Evolutionary conservation across 2,113 vertebrate species (phyloP).

Genomic region (Mustela nigripes): DNA sequence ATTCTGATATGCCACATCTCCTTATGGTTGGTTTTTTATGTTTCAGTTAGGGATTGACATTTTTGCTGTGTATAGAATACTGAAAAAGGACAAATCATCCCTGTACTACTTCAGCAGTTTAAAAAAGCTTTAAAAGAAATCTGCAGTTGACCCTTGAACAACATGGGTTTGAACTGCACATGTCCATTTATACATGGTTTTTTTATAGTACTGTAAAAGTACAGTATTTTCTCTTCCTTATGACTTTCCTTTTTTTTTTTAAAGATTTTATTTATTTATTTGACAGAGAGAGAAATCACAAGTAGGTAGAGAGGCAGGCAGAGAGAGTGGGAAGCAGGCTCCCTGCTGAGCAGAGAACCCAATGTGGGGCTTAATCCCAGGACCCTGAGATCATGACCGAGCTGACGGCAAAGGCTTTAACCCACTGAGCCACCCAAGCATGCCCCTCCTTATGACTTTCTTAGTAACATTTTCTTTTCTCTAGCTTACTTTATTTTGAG

Average conservation of each 20-base stretch:
- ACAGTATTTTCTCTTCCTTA: too few relatives aligned
- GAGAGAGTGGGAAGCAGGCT: too few relatives aligned
- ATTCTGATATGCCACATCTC: background rate
- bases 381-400: too few relatives aligned
- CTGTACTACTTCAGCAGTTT: background rate
- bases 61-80: background rate
- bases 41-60: background rate
- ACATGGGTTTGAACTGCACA: background rate
- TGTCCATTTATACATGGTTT: background rate
- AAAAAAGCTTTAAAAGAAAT: constrained; percentile 18
- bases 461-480: background rate
- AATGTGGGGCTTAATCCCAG: too few relatives aligned
- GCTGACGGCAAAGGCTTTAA: too few relatives aligned
- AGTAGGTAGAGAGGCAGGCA: too few relatives aligned
- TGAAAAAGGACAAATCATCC: background rate
- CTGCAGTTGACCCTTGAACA: background rate
- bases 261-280: too few relatives aligned
- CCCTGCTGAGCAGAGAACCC: too few relatives aligned
- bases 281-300: too few relatives aligned
- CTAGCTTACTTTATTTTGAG: background rate
- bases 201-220: background rate
- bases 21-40: background rate
- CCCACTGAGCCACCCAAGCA: too few relatives aligned
- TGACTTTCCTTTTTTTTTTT: too few relatives aligned
- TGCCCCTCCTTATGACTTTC: background rate